Evolutionary conservation across 2,888 invertebrate genomes (phyloP).

Genomic region (Ypsolopha scabrella): DNA sequence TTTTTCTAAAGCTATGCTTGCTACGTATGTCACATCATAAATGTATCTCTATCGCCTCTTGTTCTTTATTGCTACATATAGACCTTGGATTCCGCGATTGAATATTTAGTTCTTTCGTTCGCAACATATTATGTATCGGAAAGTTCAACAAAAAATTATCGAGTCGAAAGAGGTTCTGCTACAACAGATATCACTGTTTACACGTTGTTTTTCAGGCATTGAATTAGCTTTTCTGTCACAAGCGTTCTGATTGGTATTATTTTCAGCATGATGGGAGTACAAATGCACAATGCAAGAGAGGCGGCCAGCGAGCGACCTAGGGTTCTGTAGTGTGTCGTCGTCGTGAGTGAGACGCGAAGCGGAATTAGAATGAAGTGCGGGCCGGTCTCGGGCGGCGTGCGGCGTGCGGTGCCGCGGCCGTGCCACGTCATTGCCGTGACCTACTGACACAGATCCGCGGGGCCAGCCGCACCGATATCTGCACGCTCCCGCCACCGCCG

Average conservation of each 20-base stretch:
- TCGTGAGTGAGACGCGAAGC: constrained; percentile 29
- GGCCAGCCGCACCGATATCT: constrained; percentile 69
- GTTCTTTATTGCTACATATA: constrained; percentile 28
- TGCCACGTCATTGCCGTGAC: constrained; percentile 76
- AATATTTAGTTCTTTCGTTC: neutral
- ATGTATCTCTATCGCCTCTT: too few species aligned
- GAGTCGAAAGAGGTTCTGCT: neutral
- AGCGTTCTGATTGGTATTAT: neutral
- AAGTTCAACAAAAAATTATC: neutral
- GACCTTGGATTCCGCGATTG: neutral
- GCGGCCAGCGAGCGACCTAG: neutral
- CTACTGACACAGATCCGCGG: constrained; percentile 77
- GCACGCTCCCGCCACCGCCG: constrained; percentile 44
- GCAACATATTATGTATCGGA: neutral
- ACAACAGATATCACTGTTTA: neutral
- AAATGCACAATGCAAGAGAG: neutral
- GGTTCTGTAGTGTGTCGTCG: neutral
- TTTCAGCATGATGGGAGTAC: neutral
- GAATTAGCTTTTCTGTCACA: neutral
- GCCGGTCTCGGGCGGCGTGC: constrained; percentile 13
- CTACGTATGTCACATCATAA: too few species aligned
- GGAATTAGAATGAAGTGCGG: constrained; percentile 69
- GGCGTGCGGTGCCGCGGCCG: constrained; percentile 49
- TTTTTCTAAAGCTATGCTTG: too few species aligned
- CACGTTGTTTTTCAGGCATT: neutral